A percentile compares a stretch with the other conserved stretches of the same genome.
Evolutionary conservation across 2,888 invertebrate species (phyloP).

Genomic region (Torymus aiolomorphi): DNA sequence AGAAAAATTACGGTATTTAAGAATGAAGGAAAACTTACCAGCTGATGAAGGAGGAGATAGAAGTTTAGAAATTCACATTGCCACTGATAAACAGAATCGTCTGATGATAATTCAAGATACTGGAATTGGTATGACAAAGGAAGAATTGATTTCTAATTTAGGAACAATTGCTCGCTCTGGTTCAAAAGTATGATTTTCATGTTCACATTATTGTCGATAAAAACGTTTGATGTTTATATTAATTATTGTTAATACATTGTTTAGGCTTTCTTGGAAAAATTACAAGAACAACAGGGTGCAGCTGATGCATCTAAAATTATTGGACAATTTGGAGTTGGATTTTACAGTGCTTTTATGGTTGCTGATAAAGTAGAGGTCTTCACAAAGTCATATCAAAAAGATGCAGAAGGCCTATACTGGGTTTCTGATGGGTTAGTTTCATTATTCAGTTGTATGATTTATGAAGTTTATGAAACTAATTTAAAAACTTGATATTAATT

Average conservation of each 20-base stretch:
- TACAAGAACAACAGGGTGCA: conserved; percentile 82
- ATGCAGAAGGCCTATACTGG: conserved; percentile 89
- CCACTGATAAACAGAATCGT: conserved; percentile 90
- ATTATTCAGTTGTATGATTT: conserved; percentile 25
- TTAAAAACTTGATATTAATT: conserved; percentile 14
- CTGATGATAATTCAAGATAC: conserved; percentile 94
- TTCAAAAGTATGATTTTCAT: conserved; percentile 82
- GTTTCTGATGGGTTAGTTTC: conserved; percentile 88
- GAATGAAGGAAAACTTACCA: conserved; percentile 77
- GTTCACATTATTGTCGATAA: conserved; percentile 8
- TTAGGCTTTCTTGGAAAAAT: conserved; percentile 80
- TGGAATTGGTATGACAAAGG: conserved; percentile 96
- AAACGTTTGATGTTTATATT: conserved; percentile 15
- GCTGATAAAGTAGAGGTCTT: conserved; percentile 95
- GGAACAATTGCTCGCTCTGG: conserved; percentile 98
- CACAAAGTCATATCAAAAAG: conserved; percentile 83
- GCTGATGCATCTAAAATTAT: conserved; percentile 87
- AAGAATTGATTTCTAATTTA: conserved; percentile 92
- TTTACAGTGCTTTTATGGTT: conserved; percentile 98
- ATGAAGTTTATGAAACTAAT: conserved; percentile 19
- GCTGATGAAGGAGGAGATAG: conserved; percentile 80
- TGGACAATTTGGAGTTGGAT: conserved; percentile 98
- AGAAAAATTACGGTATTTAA: conserved; percentile 92
- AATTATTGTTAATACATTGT: conserved; percentile 23
- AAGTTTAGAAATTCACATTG: conserved; percentile 90